phyloP scores from a whole-genome alignment of 2,797 vertebrate genomes.

The Falco concolor region DNA sequence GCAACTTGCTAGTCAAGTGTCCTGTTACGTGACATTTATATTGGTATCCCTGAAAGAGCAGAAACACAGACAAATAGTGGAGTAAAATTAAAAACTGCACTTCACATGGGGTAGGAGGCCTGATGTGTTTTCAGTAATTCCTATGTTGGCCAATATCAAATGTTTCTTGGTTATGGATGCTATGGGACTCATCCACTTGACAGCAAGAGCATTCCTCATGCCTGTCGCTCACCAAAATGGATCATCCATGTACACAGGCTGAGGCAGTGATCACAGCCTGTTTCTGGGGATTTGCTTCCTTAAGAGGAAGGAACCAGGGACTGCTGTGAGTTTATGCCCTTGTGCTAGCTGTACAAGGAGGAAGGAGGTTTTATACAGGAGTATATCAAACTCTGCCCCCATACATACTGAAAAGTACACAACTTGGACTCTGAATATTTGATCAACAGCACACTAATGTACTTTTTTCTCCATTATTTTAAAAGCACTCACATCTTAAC shows the following conservation, averaged over 20 bases:
- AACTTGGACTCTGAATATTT: not conserved
- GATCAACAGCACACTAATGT: not conserved
- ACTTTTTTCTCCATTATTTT: not conserved
- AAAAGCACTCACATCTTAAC: not conserved
- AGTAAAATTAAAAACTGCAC: not conserved
- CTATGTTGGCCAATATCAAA: not conserved
- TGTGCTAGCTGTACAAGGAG: not conserved
- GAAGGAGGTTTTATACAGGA: not conserved
- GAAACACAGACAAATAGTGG: not conserved
- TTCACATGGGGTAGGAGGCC: not conserved
- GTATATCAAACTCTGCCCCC: not conserved
- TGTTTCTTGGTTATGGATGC: not conserved
- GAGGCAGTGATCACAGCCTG: not conserved
- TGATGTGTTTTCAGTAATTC: not conserved
- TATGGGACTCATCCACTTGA: not conserved
- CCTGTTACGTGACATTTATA: not conserved
- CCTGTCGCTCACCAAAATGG: not conserved
- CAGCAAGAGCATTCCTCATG: accelerated
- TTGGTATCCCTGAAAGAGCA: not conserved
- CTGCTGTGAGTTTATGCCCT: not conserved
- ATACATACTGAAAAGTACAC: not conserved
- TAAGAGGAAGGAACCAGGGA: not conserved
- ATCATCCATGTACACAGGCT: not conserved
- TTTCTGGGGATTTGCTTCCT: not conserved
- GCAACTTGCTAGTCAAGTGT: not conserved